Percentiles rank a stretch among this genome's conserved stretches.
phyloP scores from a whole-genome alignment of 2,888 invertebrate genomes.

The Morinoia aosen region DNA sequence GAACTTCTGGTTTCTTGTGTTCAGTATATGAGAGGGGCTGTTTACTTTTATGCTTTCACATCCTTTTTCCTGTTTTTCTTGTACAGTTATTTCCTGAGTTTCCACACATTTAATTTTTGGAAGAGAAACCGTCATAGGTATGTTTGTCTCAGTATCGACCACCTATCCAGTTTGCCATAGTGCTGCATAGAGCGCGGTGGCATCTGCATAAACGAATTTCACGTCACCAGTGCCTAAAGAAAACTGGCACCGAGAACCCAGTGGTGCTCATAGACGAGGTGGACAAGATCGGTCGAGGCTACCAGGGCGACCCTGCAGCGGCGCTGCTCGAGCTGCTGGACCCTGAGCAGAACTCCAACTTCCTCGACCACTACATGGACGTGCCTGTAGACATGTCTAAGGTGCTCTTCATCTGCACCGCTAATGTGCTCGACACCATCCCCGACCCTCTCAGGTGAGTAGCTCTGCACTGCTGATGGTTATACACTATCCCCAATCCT shows the following conservation, averaged over 20 bases:
- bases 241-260: conserved; percentile 97
- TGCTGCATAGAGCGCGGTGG: not conserved
- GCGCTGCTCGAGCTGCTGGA: conserved; percentile 96
- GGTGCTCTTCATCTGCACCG: conserved; percentile 95
- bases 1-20: too few relatives aligned
- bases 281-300: conserved; percentile 91
- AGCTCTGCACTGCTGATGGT: not conserved
- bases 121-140: too few relatives aligned
- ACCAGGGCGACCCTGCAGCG: conserved; percentile 97
- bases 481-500: too few relatives aligned
- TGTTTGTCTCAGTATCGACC: too few relatives aligned
- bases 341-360: conserved; percentile 97
- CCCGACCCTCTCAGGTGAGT: conserved; percentile 85
- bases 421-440: conserved; percentile 91
- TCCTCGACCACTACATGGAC: conserved; percentile 98
- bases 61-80: too few relatives aligned
- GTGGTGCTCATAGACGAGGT: conserved; percentile 98
- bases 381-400: conserved; percentile 97
- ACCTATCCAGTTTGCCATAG: not conserved
- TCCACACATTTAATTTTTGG: too few relatives aligned
- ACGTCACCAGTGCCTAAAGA: conserved; percentile 90
- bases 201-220: not conserved
- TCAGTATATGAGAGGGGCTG: too few relatives aligned
- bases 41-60: too few relatives aligned
- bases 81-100: too few relatives aligned